Base-by-base conservation (phyloP, 2,797 vertebrate species). In the Gymnoscopelus microlampas region DNA sequence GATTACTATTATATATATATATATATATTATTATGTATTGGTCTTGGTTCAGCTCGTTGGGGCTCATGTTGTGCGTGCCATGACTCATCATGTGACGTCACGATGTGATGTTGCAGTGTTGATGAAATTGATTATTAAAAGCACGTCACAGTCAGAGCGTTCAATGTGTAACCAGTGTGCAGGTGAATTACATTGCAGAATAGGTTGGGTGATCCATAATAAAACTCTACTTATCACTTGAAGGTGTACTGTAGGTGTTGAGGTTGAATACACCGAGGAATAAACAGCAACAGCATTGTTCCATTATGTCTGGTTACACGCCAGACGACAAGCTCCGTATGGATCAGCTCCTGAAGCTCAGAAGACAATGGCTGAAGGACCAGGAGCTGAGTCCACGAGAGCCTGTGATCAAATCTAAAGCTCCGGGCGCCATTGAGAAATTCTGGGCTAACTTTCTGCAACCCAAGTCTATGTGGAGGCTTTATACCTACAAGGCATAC, bases 341-440 rank as follows among this genome's bases (percentile, higher is more conserved):
- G 11, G 88, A 95, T 60, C 96, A 98, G 93, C 69, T 99, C 6
- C 66, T 83, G 0, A 92, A 83, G 53, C 95, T 98, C 60, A 91
- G 97, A 53, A 93, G 95, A 32, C 93, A 91, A 75, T 99, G 96
- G 97, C 90, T 98, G 76, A 96, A 95, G 82, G 97, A 98, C 88
- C 97, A 98, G 90, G 97, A 98, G 87, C 95, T 99, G 77, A 98
- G 95, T 70, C 89, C 94, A 5, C 90, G 96, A 60, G 97, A 99
- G 80, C 96, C 96, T 1, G 94, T 97, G 9, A 8, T 94, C n/a
- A 91, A 90, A 0, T 77, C 80, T 2, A 87, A 77, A 70, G 67
- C 69, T 19, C 56, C 15, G 4, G 93, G 95, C 13, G 71, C 85
- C 1, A 12, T 97, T 68, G 92, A 88, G 12, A 85, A 66, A 0